These are phyloP conservation scores for Phoebastria nigripes DNA, from an alignment of 2,797 vertebrate genomes.

Conservation along the genomic window DNA sequence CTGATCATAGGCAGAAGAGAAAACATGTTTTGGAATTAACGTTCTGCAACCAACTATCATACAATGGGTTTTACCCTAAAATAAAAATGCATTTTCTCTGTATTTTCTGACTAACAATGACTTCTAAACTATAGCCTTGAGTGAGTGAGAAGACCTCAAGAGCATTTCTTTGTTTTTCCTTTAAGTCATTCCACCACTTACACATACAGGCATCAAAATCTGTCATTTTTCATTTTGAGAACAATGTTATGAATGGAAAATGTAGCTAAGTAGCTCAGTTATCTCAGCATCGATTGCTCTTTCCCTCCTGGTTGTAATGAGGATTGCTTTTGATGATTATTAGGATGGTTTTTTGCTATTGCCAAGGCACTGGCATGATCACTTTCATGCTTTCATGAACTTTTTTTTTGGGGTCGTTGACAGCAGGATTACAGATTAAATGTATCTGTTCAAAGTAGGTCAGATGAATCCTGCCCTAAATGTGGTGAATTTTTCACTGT, in stretches of 20 bases:
- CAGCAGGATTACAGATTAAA: slow-evolving; percentile 7
- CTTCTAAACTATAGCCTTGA: neutral
- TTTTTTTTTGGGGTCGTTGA: neutral
- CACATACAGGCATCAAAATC: neutral
- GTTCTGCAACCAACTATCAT: neutral
- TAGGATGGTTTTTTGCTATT: neutral
- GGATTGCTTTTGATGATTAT: neutral
- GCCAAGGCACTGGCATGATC: neutral
- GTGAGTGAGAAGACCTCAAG: neutral
- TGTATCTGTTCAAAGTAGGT: slow-evolving; percentile 2
- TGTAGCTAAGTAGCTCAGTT: neutral
- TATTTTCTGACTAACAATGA: neutral
- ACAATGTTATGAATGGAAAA: neutral
- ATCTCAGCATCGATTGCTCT: neutral
- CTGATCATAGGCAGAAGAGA: neutral
- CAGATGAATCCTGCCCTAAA: slow-evolving; percentile 10
- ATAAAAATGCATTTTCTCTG: neutral
- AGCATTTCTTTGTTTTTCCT: neutral
- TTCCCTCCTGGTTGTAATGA: neutral
- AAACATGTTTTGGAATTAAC: neutral
- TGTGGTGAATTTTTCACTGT: neutral
- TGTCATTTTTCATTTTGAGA: neutral
- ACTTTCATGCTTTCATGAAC: neutral
- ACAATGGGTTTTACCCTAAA: neutral
- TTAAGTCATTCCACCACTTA: neutral